A percentile compares a stretch with the other conserved stretches of the same genome.
Conservation (phyloP, 2,797 vertebrate genomes). For the Myotis myotis region DNA sequence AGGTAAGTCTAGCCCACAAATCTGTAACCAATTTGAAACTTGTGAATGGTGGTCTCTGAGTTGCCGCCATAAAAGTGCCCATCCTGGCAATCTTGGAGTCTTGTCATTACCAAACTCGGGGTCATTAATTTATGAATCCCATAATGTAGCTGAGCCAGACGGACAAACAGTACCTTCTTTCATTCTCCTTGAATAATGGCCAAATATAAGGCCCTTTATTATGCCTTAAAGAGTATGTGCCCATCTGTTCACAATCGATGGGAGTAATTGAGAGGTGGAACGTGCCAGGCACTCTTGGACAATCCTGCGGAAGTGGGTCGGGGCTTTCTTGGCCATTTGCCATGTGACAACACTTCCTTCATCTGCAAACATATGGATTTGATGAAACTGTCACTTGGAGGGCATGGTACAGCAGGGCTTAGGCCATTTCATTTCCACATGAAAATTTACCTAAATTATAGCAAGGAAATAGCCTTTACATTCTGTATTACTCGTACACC, state of each 20-base stretch:
- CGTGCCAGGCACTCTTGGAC: constrained; percentile 64
- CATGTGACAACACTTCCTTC: constrained; percentile 62
- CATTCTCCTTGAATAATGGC: constrained; percentile 64
- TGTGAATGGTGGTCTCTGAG: constrained; percentile 46
- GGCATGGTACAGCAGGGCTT: background rate
- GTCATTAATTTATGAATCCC: constrained; percentile 66
- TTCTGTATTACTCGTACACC: background rate
- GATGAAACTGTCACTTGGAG: constrained; percentile 67
- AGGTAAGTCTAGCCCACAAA: constrained; percentile 27
- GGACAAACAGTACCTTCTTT: constrained; percentile 69
- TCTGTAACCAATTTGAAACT: constrained; percentile 66
- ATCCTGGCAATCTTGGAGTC: constrained; percentile 10
- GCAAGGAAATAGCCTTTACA: background rate
- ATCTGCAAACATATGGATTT: constrained; percentile 68
- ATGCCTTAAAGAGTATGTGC: constrained; percentile 64
- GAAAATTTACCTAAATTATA: constrained; percentile 48
- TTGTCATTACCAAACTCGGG: constrained; percentile 51
- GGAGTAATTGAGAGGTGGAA: constrained; percentile 57
- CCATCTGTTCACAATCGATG: constrained; percentile 74
- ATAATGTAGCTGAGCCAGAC: constrained; percentile 34
- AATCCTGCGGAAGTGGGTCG: constrained; percentile 36
- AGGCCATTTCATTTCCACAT: constrained; percentile 31
- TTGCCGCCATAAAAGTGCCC: constrained; percentile 34
- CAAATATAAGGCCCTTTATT: constrained; percentile 66
- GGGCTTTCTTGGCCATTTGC: constrained; percentile 56